Percentiles rank a stretch among this genome's conserved stretches.
These are phyloP conservation scores for Oxycera nigricornis DNA, from an alignment of 2,888 invertebrate species.

Conservation along the genomic window DNA sequence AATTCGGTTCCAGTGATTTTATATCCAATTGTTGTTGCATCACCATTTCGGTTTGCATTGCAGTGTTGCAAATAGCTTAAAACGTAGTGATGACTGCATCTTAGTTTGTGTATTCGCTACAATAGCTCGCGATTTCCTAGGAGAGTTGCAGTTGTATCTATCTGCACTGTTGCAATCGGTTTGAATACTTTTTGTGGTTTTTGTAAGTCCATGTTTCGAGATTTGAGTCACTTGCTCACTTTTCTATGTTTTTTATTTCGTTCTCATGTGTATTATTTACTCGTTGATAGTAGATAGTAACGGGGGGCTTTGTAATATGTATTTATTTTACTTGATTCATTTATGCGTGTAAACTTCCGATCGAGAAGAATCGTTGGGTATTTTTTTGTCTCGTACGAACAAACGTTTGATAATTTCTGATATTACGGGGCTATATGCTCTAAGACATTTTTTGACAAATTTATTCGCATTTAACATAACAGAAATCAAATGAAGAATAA, in stretches of 20 bases:
- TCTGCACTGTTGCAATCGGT: too few relatives aligned
- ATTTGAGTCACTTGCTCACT: neutral
- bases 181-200: too few relatives aligned
- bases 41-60: slow-evolving; percentile 24
- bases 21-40: neutral
- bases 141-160: too few relatives aligned
- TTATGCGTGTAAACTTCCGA: neutral
- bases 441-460: neutral
- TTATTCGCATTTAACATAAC: neutral
- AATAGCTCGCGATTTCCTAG: too few relatives aligned
- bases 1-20: neutral
- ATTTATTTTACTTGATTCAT: neutral
- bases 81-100: slow-evolving; percentile 17
- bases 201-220: neutral
- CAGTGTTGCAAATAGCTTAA: slow-evolving; percentile 3
- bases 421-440: too few relatives aligned
- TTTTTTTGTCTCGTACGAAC: too few relatives aligned
- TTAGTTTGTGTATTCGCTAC: too few relatives aligned
- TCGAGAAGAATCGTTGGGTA: neutral
- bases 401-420: too few relatives aligned
- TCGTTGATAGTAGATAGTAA: slow-evolving; percentile 19
- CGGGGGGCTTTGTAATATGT: slow-evolving; percentile 34
- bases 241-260: neutral
- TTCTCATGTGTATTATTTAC: slow-evolving; percentile 36
- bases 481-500: neutral